These are phyloP conservation scores for Orcinus orca DNA, from an alignment of 2,113 vertebrate species.

Conservation along the genomic window DNA sequence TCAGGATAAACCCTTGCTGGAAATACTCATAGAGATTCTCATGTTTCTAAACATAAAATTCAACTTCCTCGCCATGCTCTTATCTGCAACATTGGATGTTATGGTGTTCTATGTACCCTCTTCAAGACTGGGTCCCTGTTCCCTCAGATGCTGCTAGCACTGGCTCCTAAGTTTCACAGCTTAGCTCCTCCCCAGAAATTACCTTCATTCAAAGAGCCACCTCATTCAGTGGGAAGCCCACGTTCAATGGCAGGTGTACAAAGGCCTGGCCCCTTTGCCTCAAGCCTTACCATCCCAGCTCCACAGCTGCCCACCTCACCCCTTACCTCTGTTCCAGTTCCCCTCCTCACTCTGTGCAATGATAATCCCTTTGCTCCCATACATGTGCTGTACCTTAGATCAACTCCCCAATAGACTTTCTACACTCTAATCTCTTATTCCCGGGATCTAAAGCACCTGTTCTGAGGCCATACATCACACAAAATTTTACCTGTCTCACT, in stretches of 20 bases:
- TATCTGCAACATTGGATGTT: neutral
- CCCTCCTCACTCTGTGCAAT: accelerated
- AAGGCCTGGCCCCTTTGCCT: neutral
- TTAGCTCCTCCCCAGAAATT: neutral
- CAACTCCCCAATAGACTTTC: neutral
- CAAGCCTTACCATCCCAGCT: neutral
- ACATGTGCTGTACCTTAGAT: neutral
- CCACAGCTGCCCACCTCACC: too few species aligned
- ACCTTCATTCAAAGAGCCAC: neutral
- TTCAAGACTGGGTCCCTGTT: neutral
- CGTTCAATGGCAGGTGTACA: accelerated
- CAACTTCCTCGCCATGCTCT: neutral
- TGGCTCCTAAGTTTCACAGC: neutral
- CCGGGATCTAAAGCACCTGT: neutral
- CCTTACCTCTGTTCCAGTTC: neutral
- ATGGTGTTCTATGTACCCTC: neutral
- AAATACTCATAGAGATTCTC: neutral
- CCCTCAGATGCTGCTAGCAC: neutral
- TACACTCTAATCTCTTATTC: neutral
- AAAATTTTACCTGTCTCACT: neutral
- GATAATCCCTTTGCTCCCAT: neutral
- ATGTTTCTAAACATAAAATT: neutral
- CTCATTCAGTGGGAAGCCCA: neutral
- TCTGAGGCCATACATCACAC: neutral
- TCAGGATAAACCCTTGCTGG: neutral